A percentile compares a stretch with the other conserved stretches of the same genome.
phyloP scores from a whole-genome alignment of 1,140 invertebrate genomes.

The Lordiphosa collinella region DNA sequence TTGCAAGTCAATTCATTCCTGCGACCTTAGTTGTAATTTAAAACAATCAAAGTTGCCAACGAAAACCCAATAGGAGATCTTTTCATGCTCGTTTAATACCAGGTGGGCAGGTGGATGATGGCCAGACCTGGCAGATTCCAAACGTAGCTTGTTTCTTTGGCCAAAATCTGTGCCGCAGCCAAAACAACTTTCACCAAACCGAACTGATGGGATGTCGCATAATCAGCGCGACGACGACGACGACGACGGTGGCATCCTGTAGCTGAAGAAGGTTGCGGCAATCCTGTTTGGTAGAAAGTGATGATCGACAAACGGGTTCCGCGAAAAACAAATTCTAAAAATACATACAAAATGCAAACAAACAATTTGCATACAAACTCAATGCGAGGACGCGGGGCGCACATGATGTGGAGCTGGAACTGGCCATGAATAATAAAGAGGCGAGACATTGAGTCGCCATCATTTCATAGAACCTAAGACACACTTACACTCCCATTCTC shows the following conservation, averaged over 20 bases:
- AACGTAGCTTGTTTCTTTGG: constrained; percentile 36
- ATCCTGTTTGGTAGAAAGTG: constrained; percentile 75
- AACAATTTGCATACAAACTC: constrained; percentile 21
- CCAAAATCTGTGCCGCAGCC: constrained; percentile 68
- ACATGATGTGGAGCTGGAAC: constrained; percentile 53
- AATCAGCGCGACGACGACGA: constrained; percentile 29
- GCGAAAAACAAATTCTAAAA: constrained; percentile 12
- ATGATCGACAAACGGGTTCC: constrained; percentile 54
- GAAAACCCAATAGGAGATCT: background rate
- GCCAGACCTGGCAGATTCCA: constrained; percentile 27
- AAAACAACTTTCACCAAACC: constrained; percentile 65
- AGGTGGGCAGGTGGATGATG: constrained; percentile 15
- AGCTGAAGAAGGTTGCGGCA: constrained; percentile 14
- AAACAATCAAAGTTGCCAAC: too few relatives aligned
- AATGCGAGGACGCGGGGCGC: background rate
- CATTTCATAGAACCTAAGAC: background rate
- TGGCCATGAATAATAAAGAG: constrained; percentile 46
- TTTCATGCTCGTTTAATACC: background rate
- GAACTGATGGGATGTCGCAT: constrained; percentile 57
- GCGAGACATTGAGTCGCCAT: background rate
- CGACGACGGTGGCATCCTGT: constrained; percentile 51
- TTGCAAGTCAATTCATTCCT: too few relatives aligned
- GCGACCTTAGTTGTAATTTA: too few relatives aligned
- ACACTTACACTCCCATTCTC: background rate
- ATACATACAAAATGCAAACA: constrained; percentile 4